These are phyloP conservation scores for Hormiphora californensis DNA, from an alignment of 37 sponge, comb jelly and placozoan genomes.

Conservation along the genomic window DNA sequence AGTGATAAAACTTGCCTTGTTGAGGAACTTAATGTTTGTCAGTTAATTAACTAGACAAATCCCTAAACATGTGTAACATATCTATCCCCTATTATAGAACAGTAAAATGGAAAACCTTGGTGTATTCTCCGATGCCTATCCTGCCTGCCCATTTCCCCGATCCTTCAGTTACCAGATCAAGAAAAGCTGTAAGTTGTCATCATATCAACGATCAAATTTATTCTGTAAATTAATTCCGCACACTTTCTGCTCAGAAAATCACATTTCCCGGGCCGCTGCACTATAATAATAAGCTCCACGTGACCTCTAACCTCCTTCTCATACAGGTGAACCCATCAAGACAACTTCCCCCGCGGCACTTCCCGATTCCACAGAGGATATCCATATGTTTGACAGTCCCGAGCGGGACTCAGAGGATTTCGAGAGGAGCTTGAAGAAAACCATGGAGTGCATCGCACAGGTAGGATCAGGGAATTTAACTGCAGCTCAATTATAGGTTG, in stretches of 20 bases:
- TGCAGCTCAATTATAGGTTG: no score
- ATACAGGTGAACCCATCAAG: constrained; percentile 1
- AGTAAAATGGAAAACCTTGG: constrained; percentile 50
- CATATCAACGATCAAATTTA: neutral
- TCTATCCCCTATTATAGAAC: no score
- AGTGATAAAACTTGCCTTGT: no score
- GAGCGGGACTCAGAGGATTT: constrained; percentile 45
- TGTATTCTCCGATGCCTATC: neutral
- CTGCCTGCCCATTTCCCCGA: constrained; percentile 35
- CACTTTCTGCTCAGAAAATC: no score
- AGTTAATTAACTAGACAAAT: no score
- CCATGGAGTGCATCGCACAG: constrained; percentile 52
- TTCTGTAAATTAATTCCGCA: no score
- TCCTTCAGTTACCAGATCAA: constrained; percentile 33
- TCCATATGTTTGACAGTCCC: constrained; percentile 36
- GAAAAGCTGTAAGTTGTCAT: neutral
- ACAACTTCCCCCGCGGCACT: neutral
- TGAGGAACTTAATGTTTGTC: no score
- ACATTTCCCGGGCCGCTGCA: no score
- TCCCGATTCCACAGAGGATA: constrained; percentile 30
- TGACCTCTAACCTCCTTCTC: no score
- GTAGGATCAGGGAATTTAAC: no score
- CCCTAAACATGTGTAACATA: no score
- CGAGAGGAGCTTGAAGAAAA: constrained; percentile 42
- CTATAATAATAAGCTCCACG: no score